Base-by-base conservation (phyloP, 2,888 invertebrate genomes). In the Pasiphila rectangulata region DNA sequence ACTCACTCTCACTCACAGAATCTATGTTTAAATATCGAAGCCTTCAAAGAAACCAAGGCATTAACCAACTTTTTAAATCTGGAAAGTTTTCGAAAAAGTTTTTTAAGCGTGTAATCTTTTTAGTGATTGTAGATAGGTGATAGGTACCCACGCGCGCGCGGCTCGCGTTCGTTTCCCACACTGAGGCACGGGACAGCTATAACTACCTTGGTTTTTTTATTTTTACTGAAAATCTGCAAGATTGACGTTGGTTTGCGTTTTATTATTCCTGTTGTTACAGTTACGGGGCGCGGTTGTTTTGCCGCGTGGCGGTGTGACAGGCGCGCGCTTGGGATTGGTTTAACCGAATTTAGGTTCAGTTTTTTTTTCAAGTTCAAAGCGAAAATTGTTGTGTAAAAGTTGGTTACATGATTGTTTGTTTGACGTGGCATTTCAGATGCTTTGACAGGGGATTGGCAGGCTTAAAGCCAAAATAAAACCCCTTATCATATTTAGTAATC, bases 161-260 rank as follows among this genome's bases (percentile, higher is more conserved):
- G 78, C 66, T 63, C 72, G 84, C 83, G 79, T 69, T 65, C 84
- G 67, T 70, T 79, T 62, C 77, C 77, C 74, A 72, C 72, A 87
- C 86, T 86, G 86, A 83, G 79, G 81, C 67, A 70, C 69, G 72
- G 73, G 72, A 74, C 77, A 71, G 69, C 78, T 72, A 75, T 80
- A 79, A 79, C 66, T 59, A 69, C 72, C 67, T 72, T 69, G 69
- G 67, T 70, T 70, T 73, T 46, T 47, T 53, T 75, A 75, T 82
- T 79, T 79, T 72, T 79, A 75, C 78, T 79, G 75, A 75, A 84
- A 85, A 81, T 81, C 72, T 61, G 72, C 75, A 71, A 76, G 73
- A 77, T 75, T 75, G 77, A 79, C 78, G 77, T 62, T 64, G 57
- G 61, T 61, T 58, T 56, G 70, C 73, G 75, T 75, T 75, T 75